These are phyloP conservation scores for Trachurus trachurus DNA, from an alignment of 2,797 vertebrate species.

Conservation along the genomic window DNA sequence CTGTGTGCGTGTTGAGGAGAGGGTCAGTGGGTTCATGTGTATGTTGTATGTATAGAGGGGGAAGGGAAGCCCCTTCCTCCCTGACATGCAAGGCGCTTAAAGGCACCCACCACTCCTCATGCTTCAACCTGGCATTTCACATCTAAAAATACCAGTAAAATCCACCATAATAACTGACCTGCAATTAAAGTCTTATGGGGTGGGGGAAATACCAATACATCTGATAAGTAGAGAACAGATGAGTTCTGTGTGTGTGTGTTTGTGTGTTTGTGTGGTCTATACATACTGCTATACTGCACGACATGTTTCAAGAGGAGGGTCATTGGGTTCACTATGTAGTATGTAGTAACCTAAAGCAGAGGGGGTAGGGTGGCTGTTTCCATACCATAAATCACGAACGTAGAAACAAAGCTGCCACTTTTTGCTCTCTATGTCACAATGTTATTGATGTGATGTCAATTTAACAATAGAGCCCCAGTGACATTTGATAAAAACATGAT, in stretches of 20 bases:
- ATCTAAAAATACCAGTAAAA: conserved; percentile 60
- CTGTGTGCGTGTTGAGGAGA: conserved; percentile 38
- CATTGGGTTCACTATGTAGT: conserved; percentile 40
- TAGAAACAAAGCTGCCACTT: conserved; percentile 6
- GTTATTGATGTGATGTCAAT: background rate
- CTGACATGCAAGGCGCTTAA: conserved; percentile 44
- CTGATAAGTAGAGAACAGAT: conserved; percentile 6
- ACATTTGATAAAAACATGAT: background rate
- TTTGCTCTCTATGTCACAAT: background rate
- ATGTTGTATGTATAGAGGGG: conserved; percentile 73
- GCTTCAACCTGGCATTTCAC: conserved; percentile 29
- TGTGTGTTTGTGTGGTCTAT: conserved; percentile 8
- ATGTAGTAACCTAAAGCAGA: conserved; percentile 27
- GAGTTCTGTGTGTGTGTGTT: background rate
- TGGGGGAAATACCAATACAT: conserved; percentile 8
- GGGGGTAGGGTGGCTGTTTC: conserved; percentile 1
- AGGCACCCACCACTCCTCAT: conserved; percentile 34
- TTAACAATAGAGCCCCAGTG: background rate
- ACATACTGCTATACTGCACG: conserved; percentile 11
- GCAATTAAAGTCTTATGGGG: conserved; percentile 6
- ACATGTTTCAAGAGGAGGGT: conserved; percentile 43
- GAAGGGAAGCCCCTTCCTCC: conserved; percentile 57
- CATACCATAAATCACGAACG: conserved; percentile 34
- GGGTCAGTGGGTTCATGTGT: conserved; percentile 70
- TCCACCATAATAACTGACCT: background rate